These are phyloP conservation scores for Glossophaga mutica DNA, from an alignment of 2,797 vertebrate genomes.

Conservation along the genomic window DNA sequence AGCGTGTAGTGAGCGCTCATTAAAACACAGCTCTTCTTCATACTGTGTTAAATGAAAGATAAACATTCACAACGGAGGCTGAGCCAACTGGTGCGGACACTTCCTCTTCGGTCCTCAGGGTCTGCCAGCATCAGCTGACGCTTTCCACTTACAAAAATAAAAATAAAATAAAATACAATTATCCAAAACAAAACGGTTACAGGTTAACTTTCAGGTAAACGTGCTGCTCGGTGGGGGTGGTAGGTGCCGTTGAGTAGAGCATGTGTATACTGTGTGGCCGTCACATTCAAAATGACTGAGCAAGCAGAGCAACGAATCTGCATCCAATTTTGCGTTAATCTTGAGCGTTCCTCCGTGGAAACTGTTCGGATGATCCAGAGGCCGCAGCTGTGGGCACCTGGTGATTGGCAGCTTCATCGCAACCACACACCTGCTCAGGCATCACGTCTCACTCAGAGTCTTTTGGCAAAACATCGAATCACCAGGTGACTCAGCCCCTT, in stretches of 20 bases:
- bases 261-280: background rate
- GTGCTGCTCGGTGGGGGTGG: background rate
- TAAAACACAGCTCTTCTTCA: background rate
- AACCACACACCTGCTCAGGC: accelerated
- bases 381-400: background rate
- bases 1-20: too few relatives aligned
- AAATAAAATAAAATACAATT: background rate
- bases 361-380: background rate
- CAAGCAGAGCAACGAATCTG: background rate
- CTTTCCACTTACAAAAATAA: background rate
- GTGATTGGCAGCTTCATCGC: background rate
- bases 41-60: background rate
- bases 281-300: background rate
- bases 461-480: background rate
- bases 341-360: background rate
- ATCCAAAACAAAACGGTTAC: background rate
- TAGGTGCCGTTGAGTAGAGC: background rate
- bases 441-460: background rate
- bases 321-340: too few relatives aligned
- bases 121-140: background rate
- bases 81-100: accelerated
- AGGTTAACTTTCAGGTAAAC: background rate
- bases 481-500: background rate
- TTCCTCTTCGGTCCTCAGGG: background rate
- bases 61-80: background rate